These are phyloP conservation scores for Sminthurides aquaticus DNA, from an alignment of 2,888 invertebrate genomes.

Conservation along the genomic window DNA sequence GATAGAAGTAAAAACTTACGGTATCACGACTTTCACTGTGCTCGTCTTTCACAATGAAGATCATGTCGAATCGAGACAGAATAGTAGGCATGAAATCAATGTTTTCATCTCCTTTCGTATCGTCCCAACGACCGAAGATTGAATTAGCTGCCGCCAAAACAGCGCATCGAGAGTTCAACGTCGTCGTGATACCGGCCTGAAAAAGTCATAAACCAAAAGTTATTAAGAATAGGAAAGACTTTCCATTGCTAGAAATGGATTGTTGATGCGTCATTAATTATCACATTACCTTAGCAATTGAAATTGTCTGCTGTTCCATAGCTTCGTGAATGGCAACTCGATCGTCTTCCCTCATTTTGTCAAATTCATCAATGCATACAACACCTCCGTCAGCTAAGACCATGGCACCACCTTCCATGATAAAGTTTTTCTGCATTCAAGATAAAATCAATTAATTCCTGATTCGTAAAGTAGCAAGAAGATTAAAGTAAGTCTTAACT, in stretches of 20 bases:
- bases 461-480: neutral
- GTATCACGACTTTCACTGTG: constrained; percentile 82
- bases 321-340: constrained; percentile 99
- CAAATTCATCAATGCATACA: constrained; percentile 99
- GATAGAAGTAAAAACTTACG: too few relatives aligned
- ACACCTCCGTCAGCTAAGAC: constrained; percentile 98
- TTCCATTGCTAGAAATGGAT: neutral
- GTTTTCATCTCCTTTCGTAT: constrained; percentile 93
- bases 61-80: constrained; percentile 98
- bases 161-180: constrained; percentile 94
- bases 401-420: constrained; percentile 99
- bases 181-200: constrained; percentile 95
- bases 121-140: constrained; percentile 97
- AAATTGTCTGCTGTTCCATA: constrained; percentile 99
- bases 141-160: constrained; percentile 99
- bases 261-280: neutral
- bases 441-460: neutral
- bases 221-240: neutral
- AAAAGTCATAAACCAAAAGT: constrained; percentile 5
- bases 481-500: neutral
- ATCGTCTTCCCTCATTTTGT: constrained; percentile 99
- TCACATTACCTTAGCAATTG: constrained; percentile 76
- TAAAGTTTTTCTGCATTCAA: constrained; percentile 59
- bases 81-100: constrained; percentile 99
- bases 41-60: constrained; percentile 97